phyloP scores from a whole-genome alignment of 2,888 invertebrate genomes.

The Oscheius sp. region DNA sequence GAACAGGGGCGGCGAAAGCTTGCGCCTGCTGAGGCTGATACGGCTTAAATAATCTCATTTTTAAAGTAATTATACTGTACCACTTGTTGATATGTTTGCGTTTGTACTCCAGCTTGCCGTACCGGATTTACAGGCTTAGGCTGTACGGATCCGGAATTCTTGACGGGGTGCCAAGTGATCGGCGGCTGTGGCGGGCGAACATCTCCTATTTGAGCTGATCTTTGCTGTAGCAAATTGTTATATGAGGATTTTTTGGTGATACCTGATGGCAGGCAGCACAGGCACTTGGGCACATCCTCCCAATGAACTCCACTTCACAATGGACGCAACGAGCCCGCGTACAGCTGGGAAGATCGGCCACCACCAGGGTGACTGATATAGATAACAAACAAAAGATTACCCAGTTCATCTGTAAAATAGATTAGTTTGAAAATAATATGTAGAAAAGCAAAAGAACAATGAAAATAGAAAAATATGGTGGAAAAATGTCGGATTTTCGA shows the following conservation, averaged over 20 bases:
- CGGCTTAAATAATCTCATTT: background rate
- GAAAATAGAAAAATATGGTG: background rate
- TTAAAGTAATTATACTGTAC: too few species aligned
- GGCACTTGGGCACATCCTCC: slow-evolving; percentile 59
- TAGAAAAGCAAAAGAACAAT: background rate
- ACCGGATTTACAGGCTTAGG: slow-evolving; percentile 15
- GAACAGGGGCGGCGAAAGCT: slow-evolving; percentile 14
- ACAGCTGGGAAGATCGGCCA: slow-evolving; percentile 68
- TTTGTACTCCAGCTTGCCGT: slow-evolving; percentile 31
- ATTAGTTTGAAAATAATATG: background rate
- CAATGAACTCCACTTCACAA: slow-evolving; percentile 68
- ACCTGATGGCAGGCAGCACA: slow-evolving; percentile 40
- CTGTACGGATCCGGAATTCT: background rate
- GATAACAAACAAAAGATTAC: slow-evolving; percentile 6
- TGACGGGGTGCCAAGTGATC: background rate
- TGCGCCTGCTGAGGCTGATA: background rate
- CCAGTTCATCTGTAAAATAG: slow-evolving; percentile 24
- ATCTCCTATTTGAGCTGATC: background rate
- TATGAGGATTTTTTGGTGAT: background rate
- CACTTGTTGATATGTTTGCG: slow-evolving; percentile 25
- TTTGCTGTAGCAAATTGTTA: background rate
- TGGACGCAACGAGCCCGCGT: slow-evolving; percentile 68
- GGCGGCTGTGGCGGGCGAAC: slow-evolving; percentile 15
- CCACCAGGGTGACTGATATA: slow-evolving; percentile 17
- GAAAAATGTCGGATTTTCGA: background rate